phyloP scores from a whole-genome alignment of 2,797 vertebrate genomes.

The Eulemur albifrons region DNA sequence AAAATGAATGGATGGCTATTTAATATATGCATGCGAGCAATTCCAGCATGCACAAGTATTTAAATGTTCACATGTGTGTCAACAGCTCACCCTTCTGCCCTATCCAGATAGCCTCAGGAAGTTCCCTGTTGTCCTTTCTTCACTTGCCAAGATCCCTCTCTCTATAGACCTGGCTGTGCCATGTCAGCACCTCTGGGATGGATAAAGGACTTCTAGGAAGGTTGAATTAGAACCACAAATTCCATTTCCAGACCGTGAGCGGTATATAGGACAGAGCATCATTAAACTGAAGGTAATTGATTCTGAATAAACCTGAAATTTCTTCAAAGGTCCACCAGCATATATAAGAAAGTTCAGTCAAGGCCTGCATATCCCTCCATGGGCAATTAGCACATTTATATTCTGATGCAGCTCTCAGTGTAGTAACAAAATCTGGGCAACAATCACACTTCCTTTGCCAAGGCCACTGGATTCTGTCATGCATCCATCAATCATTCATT shows the following conservation, averaged over 20 bases:
- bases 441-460: not conserved
- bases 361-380: not conserved
- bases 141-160: not conserved
- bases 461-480: not conserved
- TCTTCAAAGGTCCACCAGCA: not conserved
- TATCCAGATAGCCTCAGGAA: not conserved
- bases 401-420: not conserved
- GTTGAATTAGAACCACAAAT: not conserved
- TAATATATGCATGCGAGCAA: not conserved
- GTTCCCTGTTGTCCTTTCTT: not conserved
- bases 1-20: not conserved
- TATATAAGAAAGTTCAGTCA: not conserved
- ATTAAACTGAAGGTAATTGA: not conserved
- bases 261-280: not conserved
- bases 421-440: not conserved
- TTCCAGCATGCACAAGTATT: not conserved
- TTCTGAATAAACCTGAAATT: constrained; percentile 27
- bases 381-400: not conserved
- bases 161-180: too few species aligned
- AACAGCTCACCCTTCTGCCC: not conserved
- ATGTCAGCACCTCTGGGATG: not conserved
- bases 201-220: not conserved
- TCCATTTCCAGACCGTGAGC: not conserved
- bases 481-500: not conserved
- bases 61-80: not conserved